These are phyloP conservation scores for Sarcophaga peregrina DNA, from an alignment of 1,140 invertebrate species.

Conservation along the genomic window DNA sequence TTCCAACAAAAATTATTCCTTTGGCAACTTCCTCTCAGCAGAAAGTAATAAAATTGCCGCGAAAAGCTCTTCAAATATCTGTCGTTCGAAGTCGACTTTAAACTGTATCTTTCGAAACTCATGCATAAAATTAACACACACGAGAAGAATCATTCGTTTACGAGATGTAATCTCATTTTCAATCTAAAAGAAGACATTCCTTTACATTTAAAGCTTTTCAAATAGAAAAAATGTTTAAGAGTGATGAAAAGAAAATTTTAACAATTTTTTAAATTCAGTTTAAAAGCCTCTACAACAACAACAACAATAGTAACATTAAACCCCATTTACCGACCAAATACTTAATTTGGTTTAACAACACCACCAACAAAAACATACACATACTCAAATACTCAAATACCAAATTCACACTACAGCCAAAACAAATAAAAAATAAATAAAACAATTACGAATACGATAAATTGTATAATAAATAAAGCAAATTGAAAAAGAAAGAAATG, in stretches of 20 bases:
- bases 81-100: too few species aligned
- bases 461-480: slow-evolving; percentile 25
- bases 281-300: neutral
- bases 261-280: slow-evolving; percentile 18
- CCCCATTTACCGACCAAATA: slow-evolving; percentile 38
- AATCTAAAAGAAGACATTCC: too few species aligned
- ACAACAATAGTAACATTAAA: slow-evolving; percentile 11
- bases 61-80: too few species aligned
- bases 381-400: neutral
- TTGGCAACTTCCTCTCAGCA: too few species aligned
- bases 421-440: neutral
- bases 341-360: slow-evolving; percentile 29
- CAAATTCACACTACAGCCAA: neutral
- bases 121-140: too few species aligned
- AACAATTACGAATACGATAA: slow-evolving; percentile 15
- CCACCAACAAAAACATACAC: neutral
- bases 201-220: too few species aligned
- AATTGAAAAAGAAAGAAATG: too few species aligned
- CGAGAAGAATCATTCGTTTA: too few species aligned
- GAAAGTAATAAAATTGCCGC: too few species aligned
- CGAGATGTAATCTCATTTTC: too few species aligned
- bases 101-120: too few species aligned
- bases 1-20: too few species aligned
- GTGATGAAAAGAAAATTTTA: neutral
- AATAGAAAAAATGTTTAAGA: neutral